Evolutionary conservation across 2,797 vertebrate genomes (phyloP).

Genomic region (Lutjanus campechanus): DNA sequence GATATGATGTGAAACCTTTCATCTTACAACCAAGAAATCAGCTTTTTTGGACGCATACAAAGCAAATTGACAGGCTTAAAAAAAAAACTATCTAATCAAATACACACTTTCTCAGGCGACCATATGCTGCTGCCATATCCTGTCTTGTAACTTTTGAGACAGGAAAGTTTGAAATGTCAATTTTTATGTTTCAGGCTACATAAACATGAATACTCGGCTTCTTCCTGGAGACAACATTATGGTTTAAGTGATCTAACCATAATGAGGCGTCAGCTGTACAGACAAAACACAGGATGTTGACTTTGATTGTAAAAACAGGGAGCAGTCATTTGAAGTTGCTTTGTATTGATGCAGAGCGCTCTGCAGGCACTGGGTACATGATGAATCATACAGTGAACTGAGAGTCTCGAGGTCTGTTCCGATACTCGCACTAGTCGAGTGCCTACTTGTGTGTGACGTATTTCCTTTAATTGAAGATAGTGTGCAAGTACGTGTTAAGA

Average conservation of each 20-base stretch:
- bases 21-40: background rate
- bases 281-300: slow-evolving; percentile 81
- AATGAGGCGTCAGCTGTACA: slow-evolving; percentile 79
- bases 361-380: slow-evolving; percentile 48
- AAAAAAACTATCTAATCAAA: slow-evolving; percentile 32
- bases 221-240: slow-evolving; percentile 80
- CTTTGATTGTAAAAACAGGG: slow-evolving; percentile 78
- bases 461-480: slow-evolving; percentile 14
- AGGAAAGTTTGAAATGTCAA: slow-evolving; percentile 79
- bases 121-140: slow-evolving; percentile 67
- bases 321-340: slow-evolving; percentile 70
- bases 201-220: slow-evolving; percentile 72
- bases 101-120: slow-evolving; percentile 17
- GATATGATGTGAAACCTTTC: background rate
- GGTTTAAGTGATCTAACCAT: slow-evolving; percentile 84
- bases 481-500: slow-evolving; percentile 26
- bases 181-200: slow-evolving; percentile 78
- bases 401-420: slow-evolving; percentile 44
- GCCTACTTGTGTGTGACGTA: background rate
- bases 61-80: slow-evolving; percentile 6
- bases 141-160: slow-evolving; percentile 71
- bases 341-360: slow-evolving; percentile 67
- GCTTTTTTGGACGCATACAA: slow-evolving; percentile 3
- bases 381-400: slow-evolving; percentile 60
- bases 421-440: slow-evolving; percentile 28